Evolutionary conservation across 1,140 invertebrate species (phyloP), one percentile per base, ranked within the genome.

Genomic region (Branchinecta lindahli): DNA sequence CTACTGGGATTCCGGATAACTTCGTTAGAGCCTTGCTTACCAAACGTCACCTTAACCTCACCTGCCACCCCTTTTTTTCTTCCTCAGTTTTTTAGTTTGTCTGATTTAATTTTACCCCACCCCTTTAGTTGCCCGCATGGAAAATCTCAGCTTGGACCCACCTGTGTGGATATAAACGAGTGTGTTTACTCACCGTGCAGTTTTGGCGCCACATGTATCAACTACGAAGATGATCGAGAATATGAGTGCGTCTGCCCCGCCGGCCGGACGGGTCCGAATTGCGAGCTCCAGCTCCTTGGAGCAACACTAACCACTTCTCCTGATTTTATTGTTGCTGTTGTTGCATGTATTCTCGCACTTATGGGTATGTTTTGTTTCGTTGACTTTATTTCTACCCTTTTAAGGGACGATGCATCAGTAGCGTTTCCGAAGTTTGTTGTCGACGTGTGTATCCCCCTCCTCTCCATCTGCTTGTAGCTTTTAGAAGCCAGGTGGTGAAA

Each of bases 251-350:
- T 84, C 20, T 91, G 91, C 80, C 83, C 87, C 3, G 76, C 83
- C 73, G 86, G 86, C 71, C 92, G 85, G 81, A 86, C 85, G 9
- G 90, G 90, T 71, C 82, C 84, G 71, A 83, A 91, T 79, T 93
- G 91, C 79, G 88, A 91, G 77, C 78, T 89, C 73, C 85, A 86
- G 76, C 79, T 87, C 71, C 83, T 85, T 67, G 85, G 87, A n/a
- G 87, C 87, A 72, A 85, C 86, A 76, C 86, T 89, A 77, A 87
- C 86, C 76, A 87, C 88, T 46, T 88, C 87, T 68, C 84, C 85
- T 77, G 88, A 90, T 83, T 91, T 91, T 82, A 86, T 90, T 81
- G 86, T 90, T 79, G 87, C 87, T 77, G 82, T 90, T 78, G 83
- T 88, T 77, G 82, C 86, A 79, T 89, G 88, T 83, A 82, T 88